These are phyloP conservation scores for Cephus runcator DNA, from an alignment of 2,888 invertebrate genomes.

Conservation along the genomic window DNA sequence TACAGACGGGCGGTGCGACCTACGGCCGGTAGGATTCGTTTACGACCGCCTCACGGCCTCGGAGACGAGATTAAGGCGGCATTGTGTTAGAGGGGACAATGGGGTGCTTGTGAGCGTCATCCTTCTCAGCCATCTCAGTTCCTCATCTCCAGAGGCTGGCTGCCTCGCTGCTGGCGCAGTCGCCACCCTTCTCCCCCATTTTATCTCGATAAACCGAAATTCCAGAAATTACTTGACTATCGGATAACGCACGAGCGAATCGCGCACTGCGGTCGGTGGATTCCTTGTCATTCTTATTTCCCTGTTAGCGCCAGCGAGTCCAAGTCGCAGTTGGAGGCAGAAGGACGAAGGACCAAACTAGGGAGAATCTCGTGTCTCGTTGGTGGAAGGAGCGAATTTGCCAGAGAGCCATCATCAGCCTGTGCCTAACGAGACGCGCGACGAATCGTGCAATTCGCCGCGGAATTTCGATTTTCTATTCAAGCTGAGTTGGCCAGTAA, in stretches of 20 bases:
- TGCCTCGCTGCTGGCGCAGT: not conserved
- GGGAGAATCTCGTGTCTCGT: no score
- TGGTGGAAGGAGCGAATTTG: not conserved
- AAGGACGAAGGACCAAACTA: not conserved
- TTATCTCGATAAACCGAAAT: not conserved
- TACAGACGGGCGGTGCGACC: not conserved
- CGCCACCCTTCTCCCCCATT: not conserved
- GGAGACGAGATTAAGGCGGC: slow-evolving; percentile 16
- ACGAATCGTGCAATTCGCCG: not conserved
- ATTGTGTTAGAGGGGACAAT: slow-evolving; percentile 18
- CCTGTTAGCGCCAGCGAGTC: not conserved
- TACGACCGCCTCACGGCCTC: slow-evolving; percentile 2
- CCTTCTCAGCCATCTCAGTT: not conserved
- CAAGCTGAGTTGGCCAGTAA: not conserved
- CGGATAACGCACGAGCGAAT: no score
- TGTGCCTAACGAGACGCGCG: not conserved
- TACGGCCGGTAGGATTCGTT: slow-evolving; percentile 11
- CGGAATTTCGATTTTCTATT: not conserved
- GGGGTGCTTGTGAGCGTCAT: slow-evolving; percentile 8
- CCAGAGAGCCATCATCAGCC: no score
- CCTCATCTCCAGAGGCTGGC: not conserved
- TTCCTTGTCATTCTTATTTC: not conserved
- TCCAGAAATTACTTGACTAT: not conserved
- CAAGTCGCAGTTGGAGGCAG: not conserved
- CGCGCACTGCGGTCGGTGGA: not conserved